These are phyloP conservation scores for Caenorhabditis brenneri DNA, from an alignment of 1,140 invertebrate species.

Conservation along the genomic window DNA sequence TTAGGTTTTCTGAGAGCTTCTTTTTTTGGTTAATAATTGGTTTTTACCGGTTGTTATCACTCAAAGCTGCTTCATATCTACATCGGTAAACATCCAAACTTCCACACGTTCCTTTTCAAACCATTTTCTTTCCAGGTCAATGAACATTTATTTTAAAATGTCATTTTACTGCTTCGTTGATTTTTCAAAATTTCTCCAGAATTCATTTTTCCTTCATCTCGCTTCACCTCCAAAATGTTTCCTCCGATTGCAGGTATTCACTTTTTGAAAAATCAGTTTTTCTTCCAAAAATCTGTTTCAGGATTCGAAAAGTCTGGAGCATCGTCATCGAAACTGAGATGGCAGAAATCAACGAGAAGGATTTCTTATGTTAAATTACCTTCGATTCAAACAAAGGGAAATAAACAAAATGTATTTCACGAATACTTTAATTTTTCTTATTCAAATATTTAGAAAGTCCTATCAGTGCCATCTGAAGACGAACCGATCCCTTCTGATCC, in stretches of 20 bases:
- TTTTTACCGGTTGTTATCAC: no score
- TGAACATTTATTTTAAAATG: no score
- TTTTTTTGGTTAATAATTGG: no score
- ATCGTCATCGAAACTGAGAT: not conserved
- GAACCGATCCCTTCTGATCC: slow-evolving; percentile 6
- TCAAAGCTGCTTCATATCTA: no score
- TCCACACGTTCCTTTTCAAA: no score
- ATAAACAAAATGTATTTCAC: not conserved
- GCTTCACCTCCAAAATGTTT: not conserved
- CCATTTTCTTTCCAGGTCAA: no score
- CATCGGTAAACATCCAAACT: no score
- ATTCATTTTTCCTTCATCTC: not conserved
- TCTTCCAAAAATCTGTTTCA: not conserved
- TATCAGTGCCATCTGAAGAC: not conserved
- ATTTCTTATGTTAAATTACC: slow-evolving; percentile 25
- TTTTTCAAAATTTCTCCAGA: no score
- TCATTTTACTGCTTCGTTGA: no score
- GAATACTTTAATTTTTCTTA: no score
- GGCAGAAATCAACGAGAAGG: slow-evolving; percentile 23
- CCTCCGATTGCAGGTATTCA: not conserved
- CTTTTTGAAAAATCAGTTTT: no score
- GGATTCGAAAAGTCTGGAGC: not conserved
- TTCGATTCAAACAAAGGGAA: not conserved
- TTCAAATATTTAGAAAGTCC: not conserved
- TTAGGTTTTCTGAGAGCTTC: no score